phyloP scores from a whole-genome alignment of 2,113 vertebrate genomes.

The Cairina moschata region DNA sequence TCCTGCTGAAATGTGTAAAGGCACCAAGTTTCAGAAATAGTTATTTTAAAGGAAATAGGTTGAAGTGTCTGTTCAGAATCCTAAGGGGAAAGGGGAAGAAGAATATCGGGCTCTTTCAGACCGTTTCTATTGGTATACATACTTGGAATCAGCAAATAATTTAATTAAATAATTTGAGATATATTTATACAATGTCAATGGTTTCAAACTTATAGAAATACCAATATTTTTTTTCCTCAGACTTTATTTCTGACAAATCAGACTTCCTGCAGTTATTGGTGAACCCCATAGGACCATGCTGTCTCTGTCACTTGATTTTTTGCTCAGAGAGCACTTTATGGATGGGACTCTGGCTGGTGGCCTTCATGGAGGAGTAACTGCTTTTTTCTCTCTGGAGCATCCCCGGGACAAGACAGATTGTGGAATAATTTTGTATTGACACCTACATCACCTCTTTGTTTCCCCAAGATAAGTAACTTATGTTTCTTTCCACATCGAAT shows the following conservation, averaged over 20 bases:
- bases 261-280: background rate
- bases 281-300: accelerated
- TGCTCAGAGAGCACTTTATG: background rate
- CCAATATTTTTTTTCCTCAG: background rate
- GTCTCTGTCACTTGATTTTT: accelerated
- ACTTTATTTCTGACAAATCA: background rate
- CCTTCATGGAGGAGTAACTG: background rate
- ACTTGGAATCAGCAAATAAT: background rate
- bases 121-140: accelerated
- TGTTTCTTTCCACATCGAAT: background rate
- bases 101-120: background rate
- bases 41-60: background rate
- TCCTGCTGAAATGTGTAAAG: background rate
- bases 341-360: background rate
- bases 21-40: background rate
- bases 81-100: background rate
- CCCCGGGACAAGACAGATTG: background rate
- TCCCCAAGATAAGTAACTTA: background rate
- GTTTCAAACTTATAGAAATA: background rate
- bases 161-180: background rate
- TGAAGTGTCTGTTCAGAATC: background rate
- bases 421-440: no score
- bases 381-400: no score
- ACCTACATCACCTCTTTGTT: no score
- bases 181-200: background rate